phyloP scores from a whole-genome alignment of 2,797 vertebrate genomes.

The Sarcoramphus papa region DNA sequence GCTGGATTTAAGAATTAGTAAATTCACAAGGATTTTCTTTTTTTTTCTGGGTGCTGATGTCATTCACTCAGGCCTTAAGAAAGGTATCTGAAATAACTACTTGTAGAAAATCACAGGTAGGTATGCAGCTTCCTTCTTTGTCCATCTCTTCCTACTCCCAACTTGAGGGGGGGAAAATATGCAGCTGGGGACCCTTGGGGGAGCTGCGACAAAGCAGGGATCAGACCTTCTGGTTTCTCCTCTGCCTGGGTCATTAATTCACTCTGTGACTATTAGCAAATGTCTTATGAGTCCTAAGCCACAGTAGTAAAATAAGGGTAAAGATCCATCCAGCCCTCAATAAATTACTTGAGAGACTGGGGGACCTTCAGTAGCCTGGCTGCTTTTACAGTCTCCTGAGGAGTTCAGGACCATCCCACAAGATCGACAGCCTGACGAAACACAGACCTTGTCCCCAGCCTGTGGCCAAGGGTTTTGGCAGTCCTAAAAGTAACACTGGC shows the following conservation, averaged over 20 bases:
- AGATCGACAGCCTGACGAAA: background rate
- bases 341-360: background rate
- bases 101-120: background rate
- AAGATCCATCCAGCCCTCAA: background rate
- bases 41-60: background rate
- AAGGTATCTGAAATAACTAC: background rate
- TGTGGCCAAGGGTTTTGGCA: background rate
- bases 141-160: background rate
- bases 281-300: background rate
- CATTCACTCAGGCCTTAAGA: background rate
- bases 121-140: background rate
- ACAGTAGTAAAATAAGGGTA: background rate
- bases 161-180: accelerated
- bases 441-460: background rate
- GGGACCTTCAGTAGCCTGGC: background rate
- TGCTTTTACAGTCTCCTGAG: background rate
- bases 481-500: background rate
- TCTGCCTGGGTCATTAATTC: background rate
- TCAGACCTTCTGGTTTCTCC: background rate
- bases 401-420: background rate
- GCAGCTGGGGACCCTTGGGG: background rate
- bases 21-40: background rate
- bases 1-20: background rate
- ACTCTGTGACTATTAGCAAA: background rate
- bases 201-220: background rate